Evolutionary conservation across 2,797 vertebrate species (phyloP).

Genomic region (Menidia menidia): DNA sequence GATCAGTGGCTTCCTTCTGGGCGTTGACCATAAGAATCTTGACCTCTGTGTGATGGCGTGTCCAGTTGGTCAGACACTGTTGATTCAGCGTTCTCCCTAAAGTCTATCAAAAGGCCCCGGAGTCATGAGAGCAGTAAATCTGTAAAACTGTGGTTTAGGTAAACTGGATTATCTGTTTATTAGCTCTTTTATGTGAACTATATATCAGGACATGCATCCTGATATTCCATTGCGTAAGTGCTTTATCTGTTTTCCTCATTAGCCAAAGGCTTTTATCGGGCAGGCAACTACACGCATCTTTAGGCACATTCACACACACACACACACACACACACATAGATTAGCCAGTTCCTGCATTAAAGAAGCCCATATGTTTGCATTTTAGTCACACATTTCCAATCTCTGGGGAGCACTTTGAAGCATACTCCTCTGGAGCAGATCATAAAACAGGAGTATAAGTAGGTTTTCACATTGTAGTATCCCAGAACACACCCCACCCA

Average conservation of each 20-base stretch:
- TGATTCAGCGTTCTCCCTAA: slow-evolving; percentile 17
- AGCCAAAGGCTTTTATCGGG: slow-evolving; percentile 51
- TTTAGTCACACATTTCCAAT: slow-evolving; percentile 85
- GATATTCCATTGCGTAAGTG: slow-evolving; percentile 41
- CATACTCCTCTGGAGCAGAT: slow-evolving; percentile 79
- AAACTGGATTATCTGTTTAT: slow-evolving; percentile 79
- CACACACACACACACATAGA: slow-evolving; percentile 62
- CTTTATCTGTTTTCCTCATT: slow-evolving; percentile 81
- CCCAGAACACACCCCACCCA: slow-evolving; percentile 51
- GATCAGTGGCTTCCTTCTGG: not conserved
- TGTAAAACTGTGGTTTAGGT: slow-evolving; percentile 41
- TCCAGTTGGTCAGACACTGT: slow-evolving; percentile 19
- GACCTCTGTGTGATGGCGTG: not conserved
- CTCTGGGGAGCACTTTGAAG: slow-evolving; percentile 81
- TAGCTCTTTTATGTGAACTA: slow-evolving; percentile 73
- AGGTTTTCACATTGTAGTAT: slow-evolving; percentile 79
- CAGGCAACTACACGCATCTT: slow-evolving; percentile 31
- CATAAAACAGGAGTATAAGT: slow-evolving; percentile 82
- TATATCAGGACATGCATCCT: slow-evolving; percentile 75
- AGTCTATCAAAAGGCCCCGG: not conserved
- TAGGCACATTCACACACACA: slow-evolving; percentile 23
- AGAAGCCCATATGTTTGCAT: slow-evolving; percentile 85
- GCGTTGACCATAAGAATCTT: not conserved
- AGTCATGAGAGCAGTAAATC: slow-evolving; percentile 59
- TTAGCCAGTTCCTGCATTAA: slow-evolving; percentile 81